A percentile compares a stretch with the other conserved stretches of the same genome.
These are phyloP conservation scores for Cossypha heuglini DNA, from an alignment of 2,797 vertebrate genomes.

Conservation along the genomic window DNA sequence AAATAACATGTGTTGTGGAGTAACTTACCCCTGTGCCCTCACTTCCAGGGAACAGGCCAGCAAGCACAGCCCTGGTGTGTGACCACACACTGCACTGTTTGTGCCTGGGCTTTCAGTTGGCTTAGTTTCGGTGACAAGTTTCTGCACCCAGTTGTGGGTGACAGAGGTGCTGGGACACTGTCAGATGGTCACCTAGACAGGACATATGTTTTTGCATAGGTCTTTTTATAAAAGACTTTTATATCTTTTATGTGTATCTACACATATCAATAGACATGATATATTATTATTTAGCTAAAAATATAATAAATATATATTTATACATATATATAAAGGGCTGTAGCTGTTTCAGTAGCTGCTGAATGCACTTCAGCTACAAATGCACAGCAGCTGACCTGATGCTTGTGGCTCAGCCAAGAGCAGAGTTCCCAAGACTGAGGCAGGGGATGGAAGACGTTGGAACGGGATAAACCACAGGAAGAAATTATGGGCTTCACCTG, in stretches of 20 bases:
- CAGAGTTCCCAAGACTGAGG: neutral
- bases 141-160: rapidly evolving
- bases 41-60: neutral
- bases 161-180: neutral
- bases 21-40: neutral
- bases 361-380: neutral
- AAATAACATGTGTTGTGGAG: neutral
- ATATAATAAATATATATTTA: neutral
- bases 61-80: neutral
- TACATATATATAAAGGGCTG: neutral
- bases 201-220: neutral
- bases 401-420: neutral
- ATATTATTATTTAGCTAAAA: neutral
- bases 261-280: too few species aligned
- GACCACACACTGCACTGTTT: rapidly evolving
- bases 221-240: neutral
- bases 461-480: neutral
- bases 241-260: neutral
- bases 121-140: neutral
- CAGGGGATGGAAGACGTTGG: neutral
- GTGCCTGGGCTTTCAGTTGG: neutral
- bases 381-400: neutral
- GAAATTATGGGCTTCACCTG: neutral
- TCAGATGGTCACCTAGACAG: neutral
- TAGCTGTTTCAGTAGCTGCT: neutral